Base-by-base conservation (phyloP, 2,113 vertebrate genomes). In the Eulacestoma nigropectus region DNA sequence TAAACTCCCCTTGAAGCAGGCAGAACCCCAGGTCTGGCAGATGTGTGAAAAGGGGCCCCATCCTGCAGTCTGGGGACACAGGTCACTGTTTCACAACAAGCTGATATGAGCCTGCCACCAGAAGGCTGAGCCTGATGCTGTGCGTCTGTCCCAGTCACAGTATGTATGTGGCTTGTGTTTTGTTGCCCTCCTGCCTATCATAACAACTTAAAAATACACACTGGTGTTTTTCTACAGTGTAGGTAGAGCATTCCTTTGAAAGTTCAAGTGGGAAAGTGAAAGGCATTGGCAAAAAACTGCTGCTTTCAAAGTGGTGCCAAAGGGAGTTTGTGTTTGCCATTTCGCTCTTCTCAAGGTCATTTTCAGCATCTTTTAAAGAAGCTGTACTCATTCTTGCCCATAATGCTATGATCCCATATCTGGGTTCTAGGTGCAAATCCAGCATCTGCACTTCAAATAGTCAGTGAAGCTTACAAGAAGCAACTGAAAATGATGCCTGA, bases 201-300 rank as follows among this genome's bases (percentile, higher is more conserved):
- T 44, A 93, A 42, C 87, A 85, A 88, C 82, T 80, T 96, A 91
- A 96, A 96, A 97, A 96, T 94, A 90, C 49, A 37, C 75, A 22
- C 29, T 77, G 59, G 16, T 85, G 87, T 62, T 91, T 94, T 88
- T 89, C 75, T 91, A 8, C 47, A 47, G 57, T 52, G 79, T 59
- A 87, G 75, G 56, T 62, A 80, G 75, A 90, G 75, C 32, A 13
- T 90, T 96, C 63, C 72, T 93, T 90, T 85, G 75, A 63, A 94
- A 93, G 88, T 80, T 90, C 70, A 86, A 85, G 52, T 70, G 70
- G 15, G 67, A 91, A 94, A 94, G 78, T 83, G 93, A 79, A 85
- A 91, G 59, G 79, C 39, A 47, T 73, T 95, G 86, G 87, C 82
- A 91, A 91, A 96, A 94, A 88, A 37, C 53, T 83, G 13, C 79